Evolutionary conservation across 2,113 vertebrate species (phyloP).

Genomic region (Physeter macrocephalus): DNA sequence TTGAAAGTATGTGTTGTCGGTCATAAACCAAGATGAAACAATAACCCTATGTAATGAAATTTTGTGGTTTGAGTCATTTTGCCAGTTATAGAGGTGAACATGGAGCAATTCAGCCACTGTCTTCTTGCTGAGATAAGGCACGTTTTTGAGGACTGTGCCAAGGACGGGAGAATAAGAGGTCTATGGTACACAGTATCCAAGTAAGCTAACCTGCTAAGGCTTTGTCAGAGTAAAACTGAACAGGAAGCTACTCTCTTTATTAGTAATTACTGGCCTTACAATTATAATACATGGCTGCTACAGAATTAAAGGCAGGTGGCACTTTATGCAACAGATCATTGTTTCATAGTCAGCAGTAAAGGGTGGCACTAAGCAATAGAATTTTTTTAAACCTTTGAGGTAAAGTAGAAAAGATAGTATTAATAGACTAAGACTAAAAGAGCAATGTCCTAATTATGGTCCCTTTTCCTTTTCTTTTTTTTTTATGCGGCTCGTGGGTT

Average conservation of each 20-base stretch:
- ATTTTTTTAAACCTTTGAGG: not conserved
- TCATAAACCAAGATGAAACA: not conserved
- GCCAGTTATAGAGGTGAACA: not conserved
- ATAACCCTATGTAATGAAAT: not conserved
- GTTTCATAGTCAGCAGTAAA: not conserved
- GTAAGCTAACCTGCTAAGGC: not conserved
- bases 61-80: not conserved
- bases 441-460: constrained; percentile 1
- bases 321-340: constrained; percentile 30
- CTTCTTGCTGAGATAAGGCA: not conserved
- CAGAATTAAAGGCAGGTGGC: constrained; percentile 18
- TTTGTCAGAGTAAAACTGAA: constrained; percentile 29
- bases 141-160: not conserved
- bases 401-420: constrained; percentile 36
- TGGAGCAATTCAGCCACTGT: not conserved
- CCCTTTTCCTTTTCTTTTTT: not conserved
- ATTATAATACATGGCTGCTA: constrained; percentile 42
- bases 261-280: constrained; percentile 34
- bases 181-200: not conserved
- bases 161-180: not conserved
- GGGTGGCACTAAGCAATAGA: not conserved
- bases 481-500: not conserved
- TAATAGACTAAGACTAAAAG: not conserved
- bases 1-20: not conserved
- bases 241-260: constrained; percentile 15